Evolutionary conservation across 2,888 invertebrate genomes (phyloP).

Genomic region (Lasioglossum figueresi): DNA sequence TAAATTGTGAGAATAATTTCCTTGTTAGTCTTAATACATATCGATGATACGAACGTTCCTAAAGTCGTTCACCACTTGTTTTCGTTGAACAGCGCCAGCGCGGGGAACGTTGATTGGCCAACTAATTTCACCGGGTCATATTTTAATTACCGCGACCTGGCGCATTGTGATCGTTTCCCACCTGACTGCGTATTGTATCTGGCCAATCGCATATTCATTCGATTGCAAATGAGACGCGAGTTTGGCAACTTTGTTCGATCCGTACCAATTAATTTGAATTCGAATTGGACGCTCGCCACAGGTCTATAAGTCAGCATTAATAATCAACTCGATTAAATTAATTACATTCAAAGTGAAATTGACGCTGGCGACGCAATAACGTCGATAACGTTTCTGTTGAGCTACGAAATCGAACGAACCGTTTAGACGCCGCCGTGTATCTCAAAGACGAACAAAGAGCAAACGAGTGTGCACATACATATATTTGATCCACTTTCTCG

Average conservation of each 20-base stretch:
- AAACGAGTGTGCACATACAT: neutral
- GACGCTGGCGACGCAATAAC: neutral
- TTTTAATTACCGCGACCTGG: neutral
- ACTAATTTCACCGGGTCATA: too few species aligned
- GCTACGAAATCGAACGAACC: constrained; percentile 25
- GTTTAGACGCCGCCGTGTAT: neutral
- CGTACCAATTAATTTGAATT: constrained; percentile 11
- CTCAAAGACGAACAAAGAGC: constrained; percentile 12
- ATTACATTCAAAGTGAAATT: neutral
- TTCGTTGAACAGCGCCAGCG: neutral
- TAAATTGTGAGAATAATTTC: too few species aligned
- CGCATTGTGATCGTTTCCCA: neutral
- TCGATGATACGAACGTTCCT: too few species aligned
- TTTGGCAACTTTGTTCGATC: neutral
- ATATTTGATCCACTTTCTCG: constrained; percentile 17
- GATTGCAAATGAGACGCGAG: neutral
- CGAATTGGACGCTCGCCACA: neutral
- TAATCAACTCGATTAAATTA: neutral
- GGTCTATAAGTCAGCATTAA: neutral
- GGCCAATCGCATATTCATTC: constrained; percentile 21
- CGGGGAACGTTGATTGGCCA: neutral
- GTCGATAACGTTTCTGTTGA: neutral
- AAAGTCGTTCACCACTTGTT: neutral
- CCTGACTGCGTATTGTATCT: neutral
- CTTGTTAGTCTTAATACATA: too few species aligned